A percentile compares a stretch with the other conserved stretches of the same genome.
These are phyloP conservation scores for Drosophila suboccidentalis DNA, from an alignment of 2,888 invertebrate species.

Conservation along the genomic window DNA sequence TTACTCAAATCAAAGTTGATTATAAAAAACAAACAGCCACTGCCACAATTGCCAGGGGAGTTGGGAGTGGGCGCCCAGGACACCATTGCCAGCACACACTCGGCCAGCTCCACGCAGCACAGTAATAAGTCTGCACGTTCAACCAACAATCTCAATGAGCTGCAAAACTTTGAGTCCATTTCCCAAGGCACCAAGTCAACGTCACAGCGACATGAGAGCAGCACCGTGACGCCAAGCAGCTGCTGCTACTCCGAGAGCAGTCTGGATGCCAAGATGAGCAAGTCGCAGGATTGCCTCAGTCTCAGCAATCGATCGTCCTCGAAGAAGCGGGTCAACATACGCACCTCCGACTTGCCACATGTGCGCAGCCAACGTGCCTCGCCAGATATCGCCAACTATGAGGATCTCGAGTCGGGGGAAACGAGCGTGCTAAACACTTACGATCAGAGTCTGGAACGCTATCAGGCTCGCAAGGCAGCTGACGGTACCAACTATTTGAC, in stretches of 20 bases:
- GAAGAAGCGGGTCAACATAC: slow-evolving; percentile 89
- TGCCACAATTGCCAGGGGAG: slow-evolving; percentile 83
- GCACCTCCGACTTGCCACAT: slow-evolving; percentile 86
- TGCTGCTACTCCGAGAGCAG: slow-evolving; percentile 85
- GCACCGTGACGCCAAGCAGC: slow-evolving; percentile 85
- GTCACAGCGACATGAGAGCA: slow-evolving; percentile 83
- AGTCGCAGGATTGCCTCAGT: slow-evolving; percentile 86
- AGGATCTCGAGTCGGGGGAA: slow-evolving; percentile 85
- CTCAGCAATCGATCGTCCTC: slow-evolving; percentile 86
- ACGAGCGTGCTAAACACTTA: slow-evolving; percentile 84
- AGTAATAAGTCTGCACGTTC: slow-evolving; percentile 77
- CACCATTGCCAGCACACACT: slow-evolving; percentile 63
- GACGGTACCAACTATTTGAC: slow-evolving; percentile 88
- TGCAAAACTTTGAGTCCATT: slow-evolving; percentile 84
- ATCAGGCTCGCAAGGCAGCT: slow-evolving; percentile 86
- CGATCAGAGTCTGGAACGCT: slow-evolving; percentile 87
- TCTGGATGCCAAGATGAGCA: slow-evolving; percentile 84
- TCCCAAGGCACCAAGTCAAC: slow-evolving; percentile 82
- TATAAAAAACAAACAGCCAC: slow-evolving; percentile 86
- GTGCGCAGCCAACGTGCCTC: slow-evolving; percentile 84
- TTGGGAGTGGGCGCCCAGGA: slow-evolving; percentile 51
- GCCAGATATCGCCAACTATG: slow-evolving; percentile 83
- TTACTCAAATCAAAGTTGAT: slow-evolving; percentile 84
- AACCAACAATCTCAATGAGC: slow-evolving; percentile 86
- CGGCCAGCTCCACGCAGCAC: slow-evolving; percentile 69